Base-by-base conservation (phyloP, 2,113 vertebrate species). In the Henicopernis longicauda region DNA sequence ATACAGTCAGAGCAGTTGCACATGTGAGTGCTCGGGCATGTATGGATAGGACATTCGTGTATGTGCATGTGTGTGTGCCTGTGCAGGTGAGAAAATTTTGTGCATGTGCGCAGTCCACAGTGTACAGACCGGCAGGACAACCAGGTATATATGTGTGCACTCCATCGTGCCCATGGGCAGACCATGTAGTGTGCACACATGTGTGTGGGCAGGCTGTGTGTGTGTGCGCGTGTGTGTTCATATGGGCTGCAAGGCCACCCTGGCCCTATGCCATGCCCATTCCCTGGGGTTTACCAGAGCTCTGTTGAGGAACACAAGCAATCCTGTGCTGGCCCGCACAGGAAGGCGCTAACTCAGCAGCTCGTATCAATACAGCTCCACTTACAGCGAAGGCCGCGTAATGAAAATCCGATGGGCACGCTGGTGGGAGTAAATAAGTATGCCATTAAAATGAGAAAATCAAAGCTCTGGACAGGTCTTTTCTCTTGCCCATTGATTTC, bases 361-460 rank as follows among this genome's bases (percentile, higher is more conserved):
- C 94, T 93, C 92, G 9, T 97, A 97, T 98, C 97, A 97, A 98
- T 98, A 97, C 96, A 0, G 72, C 93, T 97, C 97, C 97, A 98
- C 97, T 98, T 97, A 97, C 97, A 95, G 97, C 94, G 97, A 97
- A 95, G 89, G 97, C 94, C 44, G 3, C 54, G 86, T 98, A 98
- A 98, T 98, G 98, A 98, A 98, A 98, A 98, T 98, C 97, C 97
- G 0, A 98, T 98, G 90, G 80, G 93, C 95, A 96, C 81, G 96
- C 96, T 95, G 97, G 96, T 96, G 98, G 96, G 96, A 98, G 98
- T 97, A 97, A 98, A 97, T 98, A 98, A 98, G 97, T 97, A 97
- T 98, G 97, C 98, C 98, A 98, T 98, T 97, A 98, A 97, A 98
- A 98, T 97, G 96, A 97, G 97, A 98, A 97, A 98, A 98, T 98